Percentiles rank a stretch among this genome's conserved stretches.
These are phyloP conservation scores for Hemithea aestivaria DNA, from an alignment of 2,888 invertebrate species.

Conservation along the genomic window DNA sequence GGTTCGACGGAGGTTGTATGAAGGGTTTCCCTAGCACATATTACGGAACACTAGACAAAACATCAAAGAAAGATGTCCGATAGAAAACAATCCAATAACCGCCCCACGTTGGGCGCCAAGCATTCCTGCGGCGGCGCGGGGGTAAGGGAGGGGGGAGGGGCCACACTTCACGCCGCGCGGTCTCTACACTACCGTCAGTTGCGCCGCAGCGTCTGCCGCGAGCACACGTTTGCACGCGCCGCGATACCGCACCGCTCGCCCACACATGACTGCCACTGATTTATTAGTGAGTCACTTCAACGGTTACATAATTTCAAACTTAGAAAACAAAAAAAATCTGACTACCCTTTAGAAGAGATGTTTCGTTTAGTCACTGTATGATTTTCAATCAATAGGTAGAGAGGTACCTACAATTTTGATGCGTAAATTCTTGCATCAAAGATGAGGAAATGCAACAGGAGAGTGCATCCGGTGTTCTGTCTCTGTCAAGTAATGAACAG, in stretches of 20 bases:
- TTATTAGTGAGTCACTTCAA: slow-evolving; percentile 59
- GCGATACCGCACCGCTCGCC: slow-evolving; percentile 34
- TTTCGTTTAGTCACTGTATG: too few species aligned
- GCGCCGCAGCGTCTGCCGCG: slow-evolving; percentile 64
- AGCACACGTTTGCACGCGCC: slow-evolving; percentile 46
- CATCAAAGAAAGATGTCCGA: slow-evolving; percentile 20
- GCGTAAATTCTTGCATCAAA: slow-evolving; percentile 4
- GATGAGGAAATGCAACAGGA: slow-evolving; percentile 8
- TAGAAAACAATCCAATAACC: slow-evolving; percentile 29
- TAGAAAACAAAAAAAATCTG: background rate
- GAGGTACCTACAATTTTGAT: too few species aligned
- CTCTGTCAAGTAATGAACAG: slow-evolving; percentile 6
- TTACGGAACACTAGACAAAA: slow-evolving; percentile 14
- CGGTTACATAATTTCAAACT: slow-evolving; percentile 23
- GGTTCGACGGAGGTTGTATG: too few species aligned
- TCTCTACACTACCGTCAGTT: slow-evolving; percentile 50
- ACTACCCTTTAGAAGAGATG: too few species aligned
- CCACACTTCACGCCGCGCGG: slow-evolving; percentile 36
- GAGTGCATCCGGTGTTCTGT: slow-evolving; percentile 2
- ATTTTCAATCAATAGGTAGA: too few species aligned
- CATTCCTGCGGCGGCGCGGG: slow-evolving; percentile 41
- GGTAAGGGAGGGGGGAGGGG: slow-evolving; percentile 20
- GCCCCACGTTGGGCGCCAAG: slow-evolving; percentile 62
- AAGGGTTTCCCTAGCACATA: too few species aligned
- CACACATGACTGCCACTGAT: slow-evolving; percentile 52